A percentile compares a stretch with the other conserved stretches of the same genome.
These are phyloP conservation scores for Heteromyza rotundicornis DNA, from an alignment of 2,888 invertebrate species.

Conservation along the genomic window DNA sequence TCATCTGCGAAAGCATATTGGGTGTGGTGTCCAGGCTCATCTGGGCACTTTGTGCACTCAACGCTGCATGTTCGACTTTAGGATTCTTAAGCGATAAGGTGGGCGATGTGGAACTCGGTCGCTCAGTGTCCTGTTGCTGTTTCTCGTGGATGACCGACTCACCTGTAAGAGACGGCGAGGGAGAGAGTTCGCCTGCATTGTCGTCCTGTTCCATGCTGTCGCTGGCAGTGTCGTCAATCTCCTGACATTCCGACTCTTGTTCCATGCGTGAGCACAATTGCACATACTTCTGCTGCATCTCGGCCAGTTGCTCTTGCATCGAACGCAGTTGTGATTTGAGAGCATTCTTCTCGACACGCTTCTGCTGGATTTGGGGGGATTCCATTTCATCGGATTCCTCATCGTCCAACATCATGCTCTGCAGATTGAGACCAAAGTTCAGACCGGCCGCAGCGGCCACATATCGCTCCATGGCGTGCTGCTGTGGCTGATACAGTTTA, in stretches of 20 bases:
- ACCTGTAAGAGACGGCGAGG: constrained; percentile 46
- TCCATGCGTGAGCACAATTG: constrained; percentile 87
- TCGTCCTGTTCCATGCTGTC: constrained; percentile 69
- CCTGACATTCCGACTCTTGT: constrained; percentile 76
- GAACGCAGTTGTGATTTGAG: constrained; percentile 84
- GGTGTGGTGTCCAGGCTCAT: constrained; percentile 57
- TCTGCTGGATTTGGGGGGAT: constrained; percentile 80
- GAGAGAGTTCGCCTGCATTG: constrained; percentile 47
- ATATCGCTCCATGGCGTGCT: constrained; percentile 76
- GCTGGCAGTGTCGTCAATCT: constrained; percentile 76
- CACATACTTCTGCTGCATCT: constrained; percentile 90
- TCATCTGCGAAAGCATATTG: constrained; percentile 70
- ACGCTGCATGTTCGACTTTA: constrained; percentile 24
- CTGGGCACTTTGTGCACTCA: constrained; percentile 24
- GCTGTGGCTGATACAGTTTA: constrained; percentile 94
- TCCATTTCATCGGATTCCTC: constrained; percentile 80
- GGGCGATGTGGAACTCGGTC: constrained; percentile 47
- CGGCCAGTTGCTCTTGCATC: constrained; percentile 87
- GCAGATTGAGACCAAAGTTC: constrained; percentile 67
- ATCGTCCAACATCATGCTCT: constrained; percentile 69
- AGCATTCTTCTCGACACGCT: constrained; percentile 85
- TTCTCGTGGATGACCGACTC: constrained; percentile 35
- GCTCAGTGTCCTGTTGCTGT: constrained; percentile 48
- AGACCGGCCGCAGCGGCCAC: constrained; percentile 66
- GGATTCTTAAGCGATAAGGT: constrained; percentile 30